Percentiles rank a stretch among this genome's conserved stretches.
phyloP scores from a whole-genome alignment of 2,888 invertebrate genomes.

The Melieria omissa region DNA sequence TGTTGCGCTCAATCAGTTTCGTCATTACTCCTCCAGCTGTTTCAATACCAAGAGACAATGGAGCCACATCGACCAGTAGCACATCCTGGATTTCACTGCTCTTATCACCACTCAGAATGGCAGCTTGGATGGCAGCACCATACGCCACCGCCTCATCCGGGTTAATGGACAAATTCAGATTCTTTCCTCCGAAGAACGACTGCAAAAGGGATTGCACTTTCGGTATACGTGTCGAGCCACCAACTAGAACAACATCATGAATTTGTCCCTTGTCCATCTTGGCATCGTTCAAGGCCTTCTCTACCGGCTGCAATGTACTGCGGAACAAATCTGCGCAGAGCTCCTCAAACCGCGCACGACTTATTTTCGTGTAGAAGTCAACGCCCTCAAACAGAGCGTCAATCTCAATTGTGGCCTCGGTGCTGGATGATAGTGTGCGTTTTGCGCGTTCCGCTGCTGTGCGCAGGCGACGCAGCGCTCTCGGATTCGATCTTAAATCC shows the following conservation, averaged over 20 bases:
- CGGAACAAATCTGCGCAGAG: constrained; percentile 78
- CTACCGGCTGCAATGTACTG: constrained; percentile 79
- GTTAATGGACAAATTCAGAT: constrained; percentile 79
- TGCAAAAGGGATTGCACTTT: constrained; percentile 80
- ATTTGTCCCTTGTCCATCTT: constrained; percentile 81
- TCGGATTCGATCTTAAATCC: constrained; percentile 73
- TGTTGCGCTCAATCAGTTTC: constrained; percentile 78
- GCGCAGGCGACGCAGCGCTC: constrained; percentile 75
- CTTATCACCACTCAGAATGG: constrained; percentile 76
- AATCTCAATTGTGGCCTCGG: constrained; percentile 80
- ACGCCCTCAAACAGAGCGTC: constrained; percentile 79
- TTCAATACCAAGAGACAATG: constrained; percentile 79
- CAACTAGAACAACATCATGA: constrained; percentile 83
- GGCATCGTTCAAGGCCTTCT: constrained; percentile 81
- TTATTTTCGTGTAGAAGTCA: constrained; percentile 78
- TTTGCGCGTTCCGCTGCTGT: constrained; percentile 84
- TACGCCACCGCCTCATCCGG: constrained; percentile 85
- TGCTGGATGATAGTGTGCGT: constrained; percentile 81
- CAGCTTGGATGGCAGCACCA: constrained; percentile 80
- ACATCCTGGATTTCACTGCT: constrained; percentile 81
- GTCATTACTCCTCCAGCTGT: constrained; percentile 83
- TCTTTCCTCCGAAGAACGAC: constrained; percentile 80
- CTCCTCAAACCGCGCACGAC: constrained; percentile 81
- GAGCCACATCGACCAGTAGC: constrained; percentile 75
- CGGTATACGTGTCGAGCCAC: constrained; percentile 83